Evolutionary conservation across 92 coral and sea anemone species (phyloP).

Genomic region (Zoanthus sociatus): DNA sequence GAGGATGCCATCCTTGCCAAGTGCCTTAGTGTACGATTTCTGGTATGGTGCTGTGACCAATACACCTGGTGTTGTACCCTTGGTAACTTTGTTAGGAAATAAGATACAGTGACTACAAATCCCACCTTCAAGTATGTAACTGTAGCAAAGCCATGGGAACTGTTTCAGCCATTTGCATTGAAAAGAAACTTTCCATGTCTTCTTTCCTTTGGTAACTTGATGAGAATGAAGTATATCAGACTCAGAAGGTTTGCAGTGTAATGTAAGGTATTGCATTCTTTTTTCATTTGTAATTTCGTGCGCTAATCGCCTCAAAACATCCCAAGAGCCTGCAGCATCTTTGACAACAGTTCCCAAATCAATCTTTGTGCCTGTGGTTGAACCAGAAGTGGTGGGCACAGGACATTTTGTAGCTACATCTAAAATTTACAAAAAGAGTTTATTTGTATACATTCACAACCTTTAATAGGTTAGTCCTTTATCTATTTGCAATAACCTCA

Average conservation of each 20-base stretch:
- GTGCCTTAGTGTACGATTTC: slow-evolving; percentile 61
- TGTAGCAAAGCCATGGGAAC: slow-evolving; percentile 65
- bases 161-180: slow-evolving; percentile 64
- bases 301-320: slow-evolving; percentile 61
- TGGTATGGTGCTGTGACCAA: slow-evolving; percentile 59
- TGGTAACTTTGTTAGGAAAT: slow-evolving; percentile 53
- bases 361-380: slow-evolving; percentile 65
- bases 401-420: slow-evolving; percentile 53
- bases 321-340: slow-evolving; percentile 62
- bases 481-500: slow-evolving; percentile 52
- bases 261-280: slow-evolving; percentile 65
- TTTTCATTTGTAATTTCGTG: slow-evolving; percentile 63
- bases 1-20: slow-evolving; percentile 59
- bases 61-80: slow-evolving; percentile 65
- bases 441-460: slow-evolving; percentile 55
- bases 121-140: slow-evolving; percentile 68
- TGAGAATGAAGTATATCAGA: slow-evolving; percentile 64
- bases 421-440: slow-evolving; percentile 52
- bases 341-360: slow-evolving; percentile 61
- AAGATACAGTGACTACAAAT: slow-evolving; percentile 64
- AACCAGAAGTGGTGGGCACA: slow-evolving; percentile 61
- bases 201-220: slow-evolving; percentile 68
- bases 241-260: slow-evolving; percentile 58
- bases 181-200: slow-evolving; percentile 62
- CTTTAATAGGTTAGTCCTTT: slow-evolving; percentile 53